Evolutionary conservation across 2,888 invertebrate genomes (phyloP).

Genomic region (Tiphia femorata): DNA sequence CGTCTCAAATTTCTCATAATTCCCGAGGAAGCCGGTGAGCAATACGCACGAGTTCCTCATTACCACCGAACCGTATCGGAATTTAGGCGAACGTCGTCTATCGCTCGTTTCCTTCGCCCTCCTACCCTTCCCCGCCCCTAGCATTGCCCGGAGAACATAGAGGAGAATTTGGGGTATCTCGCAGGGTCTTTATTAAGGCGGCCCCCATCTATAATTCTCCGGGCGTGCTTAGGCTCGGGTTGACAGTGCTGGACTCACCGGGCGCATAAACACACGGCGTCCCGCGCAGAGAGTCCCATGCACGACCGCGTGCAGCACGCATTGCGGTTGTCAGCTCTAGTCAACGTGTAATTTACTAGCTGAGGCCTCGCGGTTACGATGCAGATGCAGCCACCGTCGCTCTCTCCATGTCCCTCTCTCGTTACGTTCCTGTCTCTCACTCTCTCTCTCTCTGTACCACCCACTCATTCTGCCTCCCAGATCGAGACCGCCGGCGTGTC

Average conservation of each 20-base stretch:
- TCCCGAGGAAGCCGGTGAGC: no score
- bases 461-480: no score
- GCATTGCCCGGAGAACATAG: slow-evolving; percentile 44
- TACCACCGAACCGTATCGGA: no score
- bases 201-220: slow-evolving; percentile 50
- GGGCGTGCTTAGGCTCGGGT: slow-evolving; percentile 29
- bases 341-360: slow-evolving; percentile 64
- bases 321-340: slow-evolving; percentile 64
- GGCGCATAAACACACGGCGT: slow-evolving; percentile 50
- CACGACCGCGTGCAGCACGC: slow-evolving; percentile 44
- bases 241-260: slow-evolving; percentile 46
- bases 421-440: no score
- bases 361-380: slow-evolving; percentile 39
- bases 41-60: no score
- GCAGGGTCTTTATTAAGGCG: slow-evolving; percentile 47
- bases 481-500: no score
- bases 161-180: slow-evolving; percentile 46
- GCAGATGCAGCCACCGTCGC: slow-evolving; percentile 43
- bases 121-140: no score
- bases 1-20: no score
- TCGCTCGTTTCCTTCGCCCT: no score
- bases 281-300: slow-evolving; percentile 38
- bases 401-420: no score
- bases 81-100: no score
- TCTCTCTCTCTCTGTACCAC: no score